These are phyloP conservation scores for Rafetus swinhoei DNA, from an alignment of 2,113 vertebrate species.

Conservation along the genomic window DNA sequence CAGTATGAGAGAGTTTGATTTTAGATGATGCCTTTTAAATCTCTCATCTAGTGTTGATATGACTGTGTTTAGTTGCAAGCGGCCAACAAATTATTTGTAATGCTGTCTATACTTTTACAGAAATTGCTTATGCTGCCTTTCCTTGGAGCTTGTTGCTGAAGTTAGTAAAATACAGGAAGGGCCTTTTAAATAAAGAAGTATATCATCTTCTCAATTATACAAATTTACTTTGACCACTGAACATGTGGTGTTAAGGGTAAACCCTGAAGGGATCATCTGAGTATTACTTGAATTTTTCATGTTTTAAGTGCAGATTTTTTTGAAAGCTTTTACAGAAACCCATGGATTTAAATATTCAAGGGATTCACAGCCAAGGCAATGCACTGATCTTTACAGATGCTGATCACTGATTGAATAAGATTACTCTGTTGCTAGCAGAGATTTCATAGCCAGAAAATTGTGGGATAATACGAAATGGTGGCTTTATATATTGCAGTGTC, in stretches of 20 bases:
- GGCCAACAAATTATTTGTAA: not conserved
- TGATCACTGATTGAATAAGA: not conserved
- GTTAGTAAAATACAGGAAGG: not conserved
- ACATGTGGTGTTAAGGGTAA: not conserved
- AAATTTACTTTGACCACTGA: not conserved
- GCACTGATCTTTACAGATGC: not conserved
- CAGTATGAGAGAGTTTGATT: not conserved
- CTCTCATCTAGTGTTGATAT: not conserved
- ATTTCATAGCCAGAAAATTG: not conserved
- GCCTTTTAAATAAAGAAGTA: not conserved
- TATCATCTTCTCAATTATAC: not conserved
- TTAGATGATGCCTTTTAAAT: not conserved
- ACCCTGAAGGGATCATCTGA: not conserved
- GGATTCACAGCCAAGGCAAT: not conserved
- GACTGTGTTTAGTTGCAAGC: not conserved
- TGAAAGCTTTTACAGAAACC: not conserved
- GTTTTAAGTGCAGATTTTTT: not conserved
- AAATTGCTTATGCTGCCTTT: not conserved
- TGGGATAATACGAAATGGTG: not conserved
- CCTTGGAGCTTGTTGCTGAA: not conserved
- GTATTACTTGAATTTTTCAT: not conserved
- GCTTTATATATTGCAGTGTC: not conserved
- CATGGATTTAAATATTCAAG: constrained; percentile 7
- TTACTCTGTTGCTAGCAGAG: not conserved
- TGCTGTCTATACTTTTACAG: not conserved